Base-by-base conservation (phyloP, 2,888 invertebrate genomes). In the Leucania comma region DNA sequence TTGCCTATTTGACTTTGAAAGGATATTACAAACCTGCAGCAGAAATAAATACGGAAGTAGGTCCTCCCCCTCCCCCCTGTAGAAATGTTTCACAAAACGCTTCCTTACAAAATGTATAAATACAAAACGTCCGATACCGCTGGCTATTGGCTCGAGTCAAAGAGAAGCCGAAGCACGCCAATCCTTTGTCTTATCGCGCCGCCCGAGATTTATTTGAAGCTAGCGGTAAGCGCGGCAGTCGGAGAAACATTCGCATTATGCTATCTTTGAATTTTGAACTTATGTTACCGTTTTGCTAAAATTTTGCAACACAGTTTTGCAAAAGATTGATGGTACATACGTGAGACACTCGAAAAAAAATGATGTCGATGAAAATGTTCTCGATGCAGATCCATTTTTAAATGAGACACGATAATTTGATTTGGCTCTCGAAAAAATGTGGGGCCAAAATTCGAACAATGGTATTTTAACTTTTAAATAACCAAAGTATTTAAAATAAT, bases 111-210 rank as follows among this genome's bases (percentile, higher is more conserved):
- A 29, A 51, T 24, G 46, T 38, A 48, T 56, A 72, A 51, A 48
- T 73, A 64, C 46, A 51, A 48, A 64, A 26, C 38, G 68, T 22
- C 32, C 38, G 54, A 38, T 32, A 42, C 67, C 53, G 38, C 20
- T n/a, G 29, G 38, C 48, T 58, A 60, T 62, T 56, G 63, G 60
- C 51, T 70, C n/a, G 50, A 54, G 50, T 56, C 70, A 78, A 78
- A 62, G 51, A 61, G 22, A 38, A 42, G 35, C 29, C 46, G 48
- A 10, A 20, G 54, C 60, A n/a, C 32, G 53, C 57, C 62, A 58
- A 58, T 71, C 48, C 78, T 71, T 76, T 78, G 72, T 66, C 51
- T 72, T 78, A 78, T 66, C 66, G 65, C 22, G 29, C 10, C 51
- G 10, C 3, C 32, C 50, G 42, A 72, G 78, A 76, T 76, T 78